phyloP scores from a whole-genome alignment of 64 coral and sea anemone genomes.

The Dendronephthya gigantea region DNA sequence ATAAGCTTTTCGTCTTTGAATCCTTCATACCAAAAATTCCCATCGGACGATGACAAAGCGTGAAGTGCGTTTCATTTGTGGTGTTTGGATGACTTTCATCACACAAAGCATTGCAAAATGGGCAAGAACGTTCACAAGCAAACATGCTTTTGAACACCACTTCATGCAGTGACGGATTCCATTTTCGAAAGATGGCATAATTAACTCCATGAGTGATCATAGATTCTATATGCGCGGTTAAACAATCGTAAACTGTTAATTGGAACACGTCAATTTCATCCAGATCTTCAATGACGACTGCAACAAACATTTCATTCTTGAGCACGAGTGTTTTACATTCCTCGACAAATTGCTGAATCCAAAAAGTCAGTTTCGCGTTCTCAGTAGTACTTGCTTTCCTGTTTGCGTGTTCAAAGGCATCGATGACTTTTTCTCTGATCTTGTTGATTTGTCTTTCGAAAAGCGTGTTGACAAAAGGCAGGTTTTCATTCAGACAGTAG shows the following conservation, averaged over 20 bases:
- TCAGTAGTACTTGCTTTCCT: too few relatives aligned
- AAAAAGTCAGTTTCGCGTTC: too few relatives aligned
- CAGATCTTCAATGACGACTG: too few relatives aligned
- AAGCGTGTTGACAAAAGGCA: too few relatives aligned
- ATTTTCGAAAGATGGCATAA: neutral
- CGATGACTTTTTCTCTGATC: too few relatives aligned
- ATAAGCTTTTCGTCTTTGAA: neutral
- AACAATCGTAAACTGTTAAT: neutral
- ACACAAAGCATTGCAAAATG: neutral
- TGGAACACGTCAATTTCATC: too few relatives aligned
- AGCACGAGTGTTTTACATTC: too few relatives aligned
- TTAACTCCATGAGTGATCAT: neutral
- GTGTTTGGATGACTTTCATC: neutral
- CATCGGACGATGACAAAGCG: neutral
- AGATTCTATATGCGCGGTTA: neutral
- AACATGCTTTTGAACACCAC: neutral
- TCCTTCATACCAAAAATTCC: neutral
- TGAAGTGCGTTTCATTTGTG: neutral
- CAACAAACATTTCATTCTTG: neutral
- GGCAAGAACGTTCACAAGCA: neutral
- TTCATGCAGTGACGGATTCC: neutral
- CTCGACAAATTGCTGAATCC: too few relatives aligned
- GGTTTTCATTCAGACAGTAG: too few relatives aligned
- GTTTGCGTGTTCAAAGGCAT: too few relatives aligned
- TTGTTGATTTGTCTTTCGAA: too few relatives aligned